These are phyloP conservation scores for Melipona quadrifasciata DNA, from an alignment of 1,140 invertebrate species.

Conservation along the genomic window DNA sequence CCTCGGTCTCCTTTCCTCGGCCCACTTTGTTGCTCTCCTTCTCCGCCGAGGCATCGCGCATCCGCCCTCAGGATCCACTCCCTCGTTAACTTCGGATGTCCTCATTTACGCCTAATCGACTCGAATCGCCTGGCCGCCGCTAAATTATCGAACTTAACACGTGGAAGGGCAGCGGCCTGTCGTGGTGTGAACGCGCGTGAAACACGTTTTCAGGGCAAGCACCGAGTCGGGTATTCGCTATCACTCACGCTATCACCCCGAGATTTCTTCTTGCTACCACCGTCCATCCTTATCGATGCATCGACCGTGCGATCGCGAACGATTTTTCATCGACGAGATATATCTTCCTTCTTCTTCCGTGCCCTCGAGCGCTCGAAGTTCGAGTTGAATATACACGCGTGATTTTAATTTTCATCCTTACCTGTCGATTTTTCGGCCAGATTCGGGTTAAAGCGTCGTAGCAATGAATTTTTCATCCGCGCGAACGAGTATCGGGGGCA, in stretches of 20 bases:
- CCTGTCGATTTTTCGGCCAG: too few species aligned
- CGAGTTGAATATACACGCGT: neutral
- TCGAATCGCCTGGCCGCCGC: constrained; percentile 50
- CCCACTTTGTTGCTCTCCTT: neutral
- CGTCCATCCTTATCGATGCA: neutral
- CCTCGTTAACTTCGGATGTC: constrained; percentile 66
- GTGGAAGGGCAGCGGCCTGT: constrained; percentile 39
- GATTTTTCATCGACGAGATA: neutral
- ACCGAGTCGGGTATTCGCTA: constrained; percentile 58
- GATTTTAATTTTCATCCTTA: neutral
- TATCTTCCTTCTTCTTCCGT: neutral
- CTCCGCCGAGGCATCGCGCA: too few species aligned
- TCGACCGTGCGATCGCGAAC: neutral
- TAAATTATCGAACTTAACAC: constrained; percentile 67
- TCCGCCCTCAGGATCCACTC: constrained; percentile 25
- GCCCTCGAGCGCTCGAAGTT: too few species aligned
- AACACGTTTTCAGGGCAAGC: constrained; percentile 64
- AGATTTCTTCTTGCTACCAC: neutral
- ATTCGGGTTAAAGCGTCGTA: neutral
- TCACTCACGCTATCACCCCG: neutral
- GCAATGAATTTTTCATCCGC: neutral
- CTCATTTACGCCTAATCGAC: constrained; percentile 68
- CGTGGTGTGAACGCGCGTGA: constrained; percentile 61
- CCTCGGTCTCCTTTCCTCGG: neutral
- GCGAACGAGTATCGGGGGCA: neutral